phyloP scores from a whole-genome alignment of 2,113 vertebrate genomes.

The Anarhynchus alexandrinus region DNA sequence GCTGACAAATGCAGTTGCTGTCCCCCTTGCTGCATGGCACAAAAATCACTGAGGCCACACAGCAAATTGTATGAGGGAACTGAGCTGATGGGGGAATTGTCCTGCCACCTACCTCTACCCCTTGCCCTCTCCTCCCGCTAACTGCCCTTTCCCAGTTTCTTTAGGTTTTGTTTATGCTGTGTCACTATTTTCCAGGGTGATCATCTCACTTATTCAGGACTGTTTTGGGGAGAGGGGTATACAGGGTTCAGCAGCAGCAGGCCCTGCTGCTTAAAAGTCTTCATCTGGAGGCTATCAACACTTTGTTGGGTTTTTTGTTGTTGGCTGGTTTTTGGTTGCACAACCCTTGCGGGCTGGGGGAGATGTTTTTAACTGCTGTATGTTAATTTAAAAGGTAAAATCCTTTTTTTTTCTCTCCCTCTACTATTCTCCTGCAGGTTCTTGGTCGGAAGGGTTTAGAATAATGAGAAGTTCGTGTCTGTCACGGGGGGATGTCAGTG shows the following conservation, averaged over 20 bases:
- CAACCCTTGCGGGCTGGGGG: neutral
- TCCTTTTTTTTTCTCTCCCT: neutral
- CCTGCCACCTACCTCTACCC: neutral
- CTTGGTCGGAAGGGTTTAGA: slow-evolving; percentile 8
- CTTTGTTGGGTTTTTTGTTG: neutral
- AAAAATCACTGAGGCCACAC: neutral
- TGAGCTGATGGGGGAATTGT: neutral
- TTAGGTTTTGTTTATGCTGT: neutral
- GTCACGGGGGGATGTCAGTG: slow-evolving; percentile 27
- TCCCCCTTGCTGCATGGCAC: neutral
- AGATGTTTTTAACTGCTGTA: neutral
- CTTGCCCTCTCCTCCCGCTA: neutral
- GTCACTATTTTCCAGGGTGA: neutral
- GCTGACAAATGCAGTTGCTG: neutral
- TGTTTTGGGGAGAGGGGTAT: neutral
- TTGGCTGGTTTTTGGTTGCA: neutral
- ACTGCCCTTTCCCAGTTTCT: accelerated
- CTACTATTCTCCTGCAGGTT: slow-evolving; percentile 34
- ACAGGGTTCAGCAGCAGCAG: neutral
- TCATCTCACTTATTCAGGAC: neutral
- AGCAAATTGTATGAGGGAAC: neutral
- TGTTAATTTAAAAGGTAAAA: neutral
- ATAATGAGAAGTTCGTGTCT: neutral
- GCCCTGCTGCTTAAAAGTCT: neutral
- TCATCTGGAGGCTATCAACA: neutral